phyloP scores from a whole-genome alignment of 53 echinoderm and acorn worm species.

The Holothuria leucospilota region DNA sequence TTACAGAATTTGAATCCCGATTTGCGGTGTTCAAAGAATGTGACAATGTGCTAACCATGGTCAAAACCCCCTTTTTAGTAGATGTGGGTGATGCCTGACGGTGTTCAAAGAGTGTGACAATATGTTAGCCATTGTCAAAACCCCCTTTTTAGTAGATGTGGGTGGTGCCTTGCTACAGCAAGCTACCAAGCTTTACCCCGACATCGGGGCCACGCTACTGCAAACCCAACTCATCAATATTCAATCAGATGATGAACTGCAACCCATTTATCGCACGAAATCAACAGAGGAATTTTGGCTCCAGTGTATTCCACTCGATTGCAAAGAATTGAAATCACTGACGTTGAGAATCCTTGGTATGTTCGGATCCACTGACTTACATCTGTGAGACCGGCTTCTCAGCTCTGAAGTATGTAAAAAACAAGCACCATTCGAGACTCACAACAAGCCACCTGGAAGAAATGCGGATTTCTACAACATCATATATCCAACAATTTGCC shows the following conservation, averaged over 20 bases:
- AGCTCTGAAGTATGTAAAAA: background rate
- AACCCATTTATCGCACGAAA: background rate
- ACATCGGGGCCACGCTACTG: background rate
- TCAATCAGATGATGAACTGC: conserved; percentile 1
- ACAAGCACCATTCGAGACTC: too few species aligned
- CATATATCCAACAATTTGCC: too few species aligned
- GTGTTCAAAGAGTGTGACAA: background rate
- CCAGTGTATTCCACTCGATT: background rate
- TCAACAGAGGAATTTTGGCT: background rate
- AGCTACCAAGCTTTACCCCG: background rate
- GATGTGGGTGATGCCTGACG: background rate
- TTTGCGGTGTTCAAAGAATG: background rate
- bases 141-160: background rate
- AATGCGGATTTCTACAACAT: too few species aligned
- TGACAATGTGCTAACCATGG: background rate
- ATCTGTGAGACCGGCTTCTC: background rate
- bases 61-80: background rate
- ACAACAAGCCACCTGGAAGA: too few species aligned
- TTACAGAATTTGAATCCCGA: background rate
- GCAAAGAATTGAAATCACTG: background rate
- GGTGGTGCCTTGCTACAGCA: background rate
- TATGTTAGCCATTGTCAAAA: background rate
- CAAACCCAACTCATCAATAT: conserved; percentile 1
- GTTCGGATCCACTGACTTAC: background rate
- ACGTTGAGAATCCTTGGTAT: background rate